Base-by-base conservation (phyloP, 2,888 invertebrate species). In the Orchestes rusci region DNA sequence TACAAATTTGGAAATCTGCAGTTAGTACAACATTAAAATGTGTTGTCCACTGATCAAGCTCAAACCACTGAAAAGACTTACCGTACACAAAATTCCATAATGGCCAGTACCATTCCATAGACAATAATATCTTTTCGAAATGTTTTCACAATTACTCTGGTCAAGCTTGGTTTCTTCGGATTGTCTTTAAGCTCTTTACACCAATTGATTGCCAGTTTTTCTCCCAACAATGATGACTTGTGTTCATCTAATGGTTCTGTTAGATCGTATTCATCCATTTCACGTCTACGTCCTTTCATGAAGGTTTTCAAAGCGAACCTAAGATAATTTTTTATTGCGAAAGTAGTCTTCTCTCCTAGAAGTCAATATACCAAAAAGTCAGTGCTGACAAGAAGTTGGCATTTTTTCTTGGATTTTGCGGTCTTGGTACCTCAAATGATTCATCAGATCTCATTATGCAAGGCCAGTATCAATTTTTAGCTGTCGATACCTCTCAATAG, bases 201-300 rank as follows among this genome's bases (percentile, higher is more conserved):
- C 81, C 82, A 80, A 59, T 73, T 70, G 54, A 73, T 70, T 61
- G 79, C 74, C 23, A 82, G 66, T 59, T 69, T 71, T 23, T 75
- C 70, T n/a, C 81, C 82, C 31, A 80, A 69, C 48, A 56, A 58
- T 31, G 73, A 70, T 0, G 82, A 80, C 48, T 72, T 68, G 57
- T 83, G 85, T 50, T 72, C 70, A 39, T 75, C 72, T 5, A 79
- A 68, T 0, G 83, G 80, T 59, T 79, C 74, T 18, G 82, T 78
- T 16, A 88, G 69, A 65, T 88, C 86, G 20, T 51, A 53, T 51
- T 64, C 66, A 16, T 56, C 53, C 31, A 68, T 53, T 28, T 65
- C 63, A 8, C 58, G 49, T 51, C 57, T 56, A 29, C 53, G 53
- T 4, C 66, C 67, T 31, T 58, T 48, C 35, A 53, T 47, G 43